These are phyloP conservation scores for Gallinago solitaria DNA, from an alignment of 2,797 vertebrate genomes.

Conservation along the genomic window DNA sequence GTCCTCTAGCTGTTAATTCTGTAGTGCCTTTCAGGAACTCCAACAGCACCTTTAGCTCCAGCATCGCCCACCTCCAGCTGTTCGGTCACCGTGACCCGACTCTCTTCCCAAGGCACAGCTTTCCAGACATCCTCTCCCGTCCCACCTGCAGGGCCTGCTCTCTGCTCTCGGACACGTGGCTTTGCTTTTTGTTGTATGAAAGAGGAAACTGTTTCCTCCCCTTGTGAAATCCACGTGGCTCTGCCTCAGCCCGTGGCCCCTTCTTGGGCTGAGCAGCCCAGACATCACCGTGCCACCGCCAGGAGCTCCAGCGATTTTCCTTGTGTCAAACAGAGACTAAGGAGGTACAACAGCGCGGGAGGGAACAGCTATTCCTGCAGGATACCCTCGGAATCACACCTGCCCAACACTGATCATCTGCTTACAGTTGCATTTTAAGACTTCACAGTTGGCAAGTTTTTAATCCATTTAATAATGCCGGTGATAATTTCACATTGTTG, in stretches of 20 bases:
- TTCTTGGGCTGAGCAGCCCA: background rate
- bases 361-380: background rate
- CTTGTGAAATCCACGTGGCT: accelerated
- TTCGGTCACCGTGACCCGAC: accelerated
- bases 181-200: accelerated
- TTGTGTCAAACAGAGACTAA: background rate
- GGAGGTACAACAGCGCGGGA: accelerated
- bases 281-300: accelerated
- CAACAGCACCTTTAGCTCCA: background rate
- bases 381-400: background rate
- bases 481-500: background rate
- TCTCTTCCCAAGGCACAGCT: background rate
- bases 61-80: background rate
- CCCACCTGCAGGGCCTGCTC: accelerated
- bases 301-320: background rate
- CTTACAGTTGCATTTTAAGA: background rate
- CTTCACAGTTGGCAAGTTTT: background rate
- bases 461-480: background rate
- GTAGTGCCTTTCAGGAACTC: background rate
- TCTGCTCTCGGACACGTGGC: accelerated
- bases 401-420: background rate
- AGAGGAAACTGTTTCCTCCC: background rate
- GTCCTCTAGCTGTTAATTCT: background rate
- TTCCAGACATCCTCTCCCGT: background rate
- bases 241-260: background rate